These are phyloP conservation scores for Clarias gariepinus DNA, from an alignment of 2,113 vertebrate species.

Conservation along the genomic window DNA sequence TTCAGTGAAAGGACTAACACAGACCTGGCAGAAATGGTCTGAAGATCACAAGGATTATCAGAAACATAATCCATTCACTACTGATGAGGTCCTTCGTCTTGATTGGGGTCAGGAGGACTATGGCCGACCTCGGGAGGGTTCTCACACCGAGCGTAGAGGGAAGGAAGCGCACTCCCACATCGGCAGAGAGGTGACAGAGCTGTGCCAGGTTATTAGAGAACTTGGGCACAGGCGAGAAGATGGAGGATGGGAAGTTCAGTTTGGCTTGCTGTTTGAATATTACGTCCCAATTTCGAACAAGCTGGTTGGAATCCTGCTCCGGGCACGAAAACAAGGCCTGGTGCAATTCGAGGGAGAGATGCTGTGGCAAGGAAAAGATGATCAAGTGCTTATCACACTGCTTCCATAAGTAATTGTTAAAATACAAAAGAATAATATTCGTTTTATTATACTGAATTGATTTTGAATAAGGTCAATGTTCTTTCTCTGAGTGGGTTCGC, in stretches of 20 bases:
- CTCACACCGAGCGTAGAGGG: conserved; percentile 81
- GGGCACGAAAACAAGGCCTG: conserved; percentile 83
- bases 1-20: conserved; percentile 76
- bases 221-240: conserved; percentile 67
- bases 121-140: conserved; percentile 81
- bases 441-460: background rate
- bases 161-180: conserved; percentile 80
- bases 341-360: conserved; percentile 88
- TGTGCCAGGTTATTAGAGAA: conserved; percentile 77
- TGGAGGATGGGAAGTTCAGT: conserved; percentile 69
- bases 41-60: conserved; percentile 79
- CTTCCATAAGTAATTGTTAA: conserved; percentile 61
- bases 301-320: conserved; percentile 83
- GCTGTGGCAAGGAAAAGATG: conserved; percentile 90
- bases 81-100: conserved; percentile 46
- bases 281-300: conserved; percentile 90
- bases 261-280: conserved; percentile 81
- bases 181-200: conserved; percentile 79
- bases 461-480: background rate
- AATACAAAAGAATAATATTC: background rate
- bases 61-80: conserved; percentile 84
- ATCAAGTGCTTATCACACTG: conserved; percentile 79
- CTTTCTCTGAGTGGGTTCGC: background rate
- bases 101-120: conserved; percentile 71
- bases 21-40: conserved; percentile 86